phyloP scores from a whole-genome alignment of 2,113 vertebrate species.

The Rhinoderma darwinii region DNA sequence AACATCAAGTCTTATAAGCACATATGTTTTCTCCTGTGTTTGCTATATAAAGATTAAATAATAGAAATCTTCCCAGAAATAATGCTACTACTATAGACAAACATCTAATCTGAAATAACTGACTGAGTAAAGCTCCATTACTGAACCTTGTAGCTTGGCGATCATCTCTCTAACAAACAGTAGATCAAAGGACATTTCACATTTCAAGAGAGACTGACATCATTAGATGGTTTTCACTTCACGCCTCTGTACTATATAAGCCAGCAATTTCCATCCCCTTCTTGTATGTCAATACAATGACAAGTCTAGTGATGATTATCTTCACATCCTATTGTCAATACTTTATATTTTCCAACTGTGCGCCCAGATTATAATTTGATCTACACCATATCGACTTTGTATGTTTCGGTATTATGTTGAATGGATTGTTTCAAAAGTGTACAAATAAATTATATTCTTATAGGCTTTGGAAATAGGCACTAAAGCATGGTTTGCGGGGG shows the following conservation, averaged over 20 bases:
- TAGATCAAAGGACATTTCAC: conserved; percentile 2
- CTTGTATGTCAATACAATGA: conserved; percentile 25
- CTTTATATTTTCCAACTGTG: background rate
- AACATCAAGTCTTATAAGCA: background rate
- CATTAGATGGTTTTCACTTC: conserved; percentile 8
- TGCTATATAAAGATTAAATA: background rate
- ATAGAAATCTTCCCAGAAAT: background rate
- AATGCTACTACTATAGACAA: background rate
- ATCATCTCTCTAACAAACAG: conserved; percentile 10
- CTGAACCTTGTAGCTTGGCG: background rate
- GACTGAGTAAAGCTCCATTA: background rate
- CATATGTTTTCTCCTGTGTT: background rate
- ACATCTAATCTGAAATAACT: conserved; percentile 18
- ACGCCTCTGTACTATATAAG: background rate
- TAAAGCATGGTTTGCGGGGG: too few relatives aligned
- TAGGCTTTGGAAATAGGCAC: too few relatives aligned
- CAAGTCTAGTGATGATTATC: background rate
- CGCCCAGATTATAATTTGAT: background rate
- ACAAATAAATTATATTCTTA: too few relatives aligned
- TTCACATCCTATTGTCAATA: conserved; percentile 2
- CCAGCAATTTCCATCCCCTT: background rate
- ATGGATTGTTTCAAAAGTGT: too few relatives aligned
- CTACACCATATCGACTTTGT: background rate
- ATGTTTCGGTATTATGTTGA: too few relatives aligned
- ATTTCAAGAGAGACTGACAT: background rate